These are phyloP conservation scores for Sinelater perroti DNA, from an alignment of 2,888 invertebrate species.

Conservation along the genomic window DNA sequence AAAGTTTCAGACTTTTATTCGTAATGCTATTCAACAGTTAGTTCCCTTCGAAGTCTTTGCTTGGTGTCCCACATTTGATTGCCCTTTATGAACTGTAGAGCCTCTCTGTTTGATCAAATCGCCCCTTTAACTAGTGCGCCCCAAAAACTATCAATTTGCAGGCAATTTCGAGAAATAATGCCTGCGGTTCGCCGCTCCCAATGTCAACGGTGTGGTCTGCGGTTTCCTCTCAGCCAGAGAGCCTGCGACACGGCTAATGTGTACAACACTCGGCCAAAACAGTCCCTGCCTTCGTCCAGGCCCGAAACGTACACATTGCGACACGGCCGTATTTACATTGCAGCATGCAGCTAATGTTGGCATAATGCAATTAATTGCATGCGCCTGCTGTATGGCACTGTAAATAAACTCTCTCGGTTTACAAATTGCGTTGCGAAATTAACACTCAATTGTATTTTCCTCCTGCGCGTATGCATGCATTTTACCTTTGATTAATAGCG, in stretches of 20 bases:
- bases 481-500: slow-evolving; percentile 31
- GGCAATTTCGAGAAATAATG: slow-evolving; percentile 27
- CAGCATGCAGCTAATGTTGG: slow-evolving; percentile 53
- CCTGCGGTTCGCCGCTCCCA: slow-evolving; percentile 26
- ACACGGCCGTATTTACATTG: slow-evolving; percentile 22
- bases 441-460: slow-evolving; percentile 39
- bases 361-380: slow-evolving; percentile 59
- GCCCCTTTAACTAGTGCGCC: no score
- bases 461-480: slow-evolving; percentile 7
- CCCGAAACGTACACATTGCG: slow-evolving; percentile 11
- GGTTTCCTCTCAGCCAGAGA: slow-evolving; percentile 28
- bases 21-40: no score
- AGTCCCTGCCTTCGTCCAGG: slow-evolving; percentile 16
- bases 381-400: slow-evolving; percentile 52
- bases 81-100: no score
- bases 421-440: slow-evolving; percentile 53
- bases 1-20: no score
- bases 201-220: slow-evolving; percentile 35
- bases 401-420: slow-evolving; percentile 56
- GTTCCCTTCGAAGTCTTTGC: no score
- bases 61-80: no score
- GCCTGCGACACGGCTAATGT: slow-evolving; percentile 27
- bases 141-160: slow-evolving; percentile 22
- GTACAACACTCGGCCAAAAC: slow-evolving; percentile 26
- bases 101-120: no score